These are phyloP conservation scores for Limenitis camilla DNA, from an alignment of 2,888 invertebrate species.

Conservation along the genomic window DNA sequence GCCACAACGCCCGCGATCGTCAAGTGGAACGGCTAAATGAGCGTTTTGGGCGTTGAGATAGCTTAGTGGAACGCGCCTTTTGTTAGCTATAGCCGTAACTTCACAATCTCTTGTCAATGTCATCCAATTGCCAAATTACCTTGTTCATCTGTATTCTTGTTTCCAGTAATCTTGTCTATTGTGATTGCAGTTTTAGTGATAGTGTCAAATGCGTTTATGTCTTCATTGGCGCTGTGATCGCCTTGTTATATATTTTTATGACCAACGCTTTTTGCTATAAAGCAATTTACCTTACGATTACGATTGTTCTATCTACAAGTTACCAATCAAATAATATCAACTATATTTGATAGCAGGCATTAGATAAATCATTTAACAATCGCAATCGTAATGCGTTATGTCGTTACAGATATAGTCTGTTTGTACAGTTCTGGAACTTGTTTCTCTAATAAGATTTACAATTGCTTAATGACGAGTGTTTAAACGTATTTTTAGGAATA, in stretches of 20 bases:
- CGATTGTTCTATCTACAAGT: too few species aligned
- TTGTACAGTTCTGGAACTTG: slow-evolving; percentile 25
- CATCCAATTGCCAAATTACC: not conserved
- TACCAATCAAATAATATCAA: too few species aligned
- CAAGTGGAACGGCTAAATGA: too few species aligned
- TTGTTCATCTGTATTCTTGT: not conserved
- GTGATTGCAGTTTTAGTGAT: not conserved
- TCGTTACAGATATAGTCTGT: slow-evolving; percentile 28
- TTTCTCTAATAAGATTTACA: slow-evolving; percentile 33
- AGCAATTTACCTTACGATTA: not conserved
- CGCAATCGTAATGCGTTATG: not conserved
- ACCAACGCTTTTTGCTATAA: not conserved
- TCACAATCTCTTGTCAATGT: too few species aligned
- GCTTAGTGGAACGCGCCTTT: too few species aligned
- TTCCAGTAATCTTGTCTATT: not conserved
- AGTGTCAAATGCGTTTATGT: not conserved
- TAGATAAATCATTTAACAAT: too few species aligned
- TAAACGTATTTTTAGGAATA: slow-evolving; percentile 39
- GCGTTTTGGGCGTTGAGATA: too few species aligned
- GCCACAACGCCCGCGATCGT: too few species aligned
- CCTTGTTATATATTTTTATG: not conserved
- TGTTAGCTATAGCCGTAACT: too few species aligned
- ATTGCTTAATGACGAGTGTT: slow-evolving; percentile 34
- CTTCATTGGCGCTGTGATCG: not conserved
- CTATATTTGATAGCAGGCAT: too few species aligned